Evolutionary conservation across 2,888 invertebrate genomes (phyloP), one percentile per base, ranked within the genome.

Genomic region (Trachelus tabidus): DNA sequence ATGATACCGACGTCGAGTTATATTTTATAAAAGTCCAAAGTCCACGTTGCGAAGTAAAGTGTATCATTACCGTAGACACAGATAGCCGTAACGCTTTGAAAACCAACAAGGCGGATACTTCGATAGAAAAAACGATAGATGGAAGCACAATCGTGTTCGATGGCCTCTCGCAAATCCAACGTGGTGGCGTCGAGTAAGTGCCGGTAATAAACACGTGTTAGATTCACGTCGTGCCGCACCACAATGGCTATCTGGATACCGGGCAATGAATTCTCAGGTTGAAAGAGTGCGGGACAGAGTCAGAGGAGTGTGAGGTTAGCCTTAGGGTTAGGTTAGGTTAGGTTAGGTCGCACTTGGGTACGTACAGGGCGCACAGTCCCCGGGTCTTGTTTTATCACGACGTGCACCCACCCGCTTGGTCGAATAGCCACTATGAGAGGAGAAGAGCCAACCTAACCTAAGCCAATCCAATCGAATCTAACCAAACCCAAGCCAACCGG

Each of bases 191-290:
- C 40, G 40, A 56, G 40, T 71, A 33, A 71, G 71, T 71, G 71
- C 34, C 71, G 71, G 71, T 71, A 71, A 71, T 34, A 33, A 71
- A 71, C 71, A 71, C 71, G 71, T 71, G 71, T 56, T 56, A 56
- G 71, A 71, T 56, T 23, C 40, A 23, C 40, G 71, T 34, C 71
- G 71, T 34, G 71, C 71, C 71, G 71, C 71, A 33, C 71, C 69
- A 68, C 79, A 82, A 81, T 82, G 82, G 78, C 79, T 82, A 83
- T 82, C 83, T 80, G 81, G 81, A 81, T 82, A 79, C 82, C 77
- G 78, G 77, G 81, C 81, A 80, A 80, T 81, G 81, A 81, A 81
- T 83, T 79, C 79, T 69, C 15, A 33, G 76, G 68, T 68, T 73
- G 37, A 73, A 33, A 56, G 40, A 56, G 40, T 40, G 40, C 40